A percentile compares a stretch with the other conserved stretches of the same genome.
phyloP scores from a whole-genome alignment of 2,888 invertebrate genomes.

The Scotopteryx bipunctaria region DNA sequence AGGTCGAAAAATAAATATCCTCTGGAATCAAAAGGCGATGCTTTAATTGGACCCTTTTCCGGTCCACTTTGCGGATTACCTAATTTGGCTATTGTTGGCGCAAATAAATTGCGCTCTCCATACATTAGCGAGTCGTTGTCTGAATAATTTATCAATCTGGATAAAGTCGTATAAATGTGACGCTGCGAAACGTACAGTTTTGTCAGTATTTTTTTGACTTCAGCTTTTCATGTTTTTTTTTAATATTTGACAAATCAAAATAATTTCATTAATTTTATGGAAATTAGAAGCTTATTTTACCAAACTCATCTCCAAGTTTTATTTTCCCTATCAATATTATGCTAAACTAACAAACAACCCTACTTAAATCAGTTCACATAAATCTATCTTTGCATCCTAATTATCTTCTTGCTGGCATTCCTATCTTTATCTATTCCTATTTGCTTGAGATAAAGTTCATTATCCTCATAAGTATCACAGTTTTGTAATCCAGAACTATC shows the following conservation, averaged over 20 bases:
- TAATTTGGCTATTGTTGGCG: conserved; percentile 67
- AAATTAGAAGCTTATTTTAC: not conserved
- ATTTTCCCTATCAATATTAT: conserved; percentile 14
- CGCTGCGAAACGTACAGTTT: not conserved
- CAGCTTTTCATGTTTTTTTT: too few relatives aligned
- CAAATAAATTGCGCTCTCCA: conserved; percentile 36
- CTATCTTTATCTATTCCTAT: conserved; percentile 33
- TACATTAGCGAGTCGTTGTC: conserved; percentile 14
- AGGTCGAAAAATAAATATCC: conserved; percentile 80
- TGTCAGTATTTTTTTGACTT: too few relatives aligned
- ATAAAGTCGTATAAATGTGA: not conserved
- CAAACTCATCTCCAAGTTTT: not conserved
- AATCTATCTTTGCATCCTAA: conserved; percentile 61
- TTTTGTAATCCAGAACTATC: conserved; percentile 18
- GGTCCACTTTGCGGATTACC: conserved; percentile 68
- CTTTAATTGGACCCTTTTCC: conserved; percentile 76
- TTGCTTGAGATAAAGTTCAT: conserved; percentile 27
- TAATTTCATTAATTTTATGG: not conserved
- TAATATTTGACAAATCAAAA: not conserved
- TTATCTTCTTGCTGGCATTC: conserved; percentile 50
- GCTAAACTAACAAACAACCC: conserved; percentile 30
- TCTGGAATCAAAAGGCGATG: conserved; percentile 70
- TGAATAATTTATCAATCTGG: conserved; percentile 5
- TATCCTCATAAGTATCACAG: conserved; percentile 23
- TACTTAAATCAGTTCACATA: conserved; percentile 51